Evolutionary conservation across 2,797 vertebrate genomes (phyloP).

Genomic region (Tiaroga cobitis): DNA sequence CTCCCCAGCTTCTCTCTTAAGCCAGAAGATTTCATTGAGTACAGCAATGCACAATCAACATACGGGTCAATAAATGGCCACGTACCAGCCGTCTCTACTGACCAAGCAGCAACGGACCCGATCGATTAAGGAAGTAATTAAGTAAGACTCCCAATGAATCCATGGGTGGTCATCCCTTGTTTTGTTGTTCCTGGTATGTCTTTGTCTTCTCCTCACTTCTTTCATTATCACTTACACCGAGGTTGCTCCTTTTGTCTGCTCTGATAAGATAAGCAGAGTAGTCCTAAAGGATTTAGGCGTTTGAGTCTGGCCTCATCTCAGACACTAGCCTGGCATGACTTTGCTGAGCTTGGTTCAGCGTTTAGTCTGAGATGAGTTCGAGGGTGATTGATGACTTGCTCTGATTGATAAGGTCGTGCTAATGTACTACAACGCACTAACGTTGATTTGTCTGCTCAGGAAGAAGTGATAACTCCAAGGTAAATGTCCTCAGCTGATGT

Average conservation of each 20-base stretch:
- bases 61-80: conserved; percentile 69
- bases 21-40: conserved; percentile 62
- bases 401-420: conserved; percentile 35
- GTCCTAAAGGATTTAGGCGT: conserved; percentile 40
- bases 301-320: conserved; percentile 23
- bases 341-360: conserved; percentile 22
- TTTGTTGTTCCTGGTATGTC: conserved; percentile 41
- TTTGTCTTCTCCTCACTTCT: conserved; percentile 48
- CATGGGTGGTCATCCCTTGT: conserved; percentile 61
- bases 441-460: conserved; percentile 44
- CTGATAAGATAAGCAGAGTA: conserved; percentile 51
- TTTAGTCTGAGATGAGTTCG: conserved; percentile 41
- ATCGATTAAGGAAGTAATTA: conserved; percentile 76
- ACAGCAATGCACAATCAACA: conserved; percentile 66
- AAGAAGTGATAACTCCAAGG: background rate
- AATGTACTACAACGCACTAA: conserved; percentile 44
- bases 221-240: conserved; percentile 40
- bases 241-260: conserved; percentile 43
- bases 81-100: conserved; percentile 66
- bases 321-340: conserved; percentile 14
- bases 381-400: conserved; percentile 42
- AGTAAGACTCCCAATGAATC: conserved; percentile 69
- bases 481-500: conserved; percentile 14
- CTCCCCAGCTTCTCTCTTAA: conserved; percentile 49
- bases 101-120: conserved; percentile 62